A percentile compares a stretch with the other conserved stretches of the same genome.
These are phyloP conservation scores for Monodelphis domestica DNA, from an alignment of 2,797 vertebrate species.

Conservation along the genomic window DNA sequence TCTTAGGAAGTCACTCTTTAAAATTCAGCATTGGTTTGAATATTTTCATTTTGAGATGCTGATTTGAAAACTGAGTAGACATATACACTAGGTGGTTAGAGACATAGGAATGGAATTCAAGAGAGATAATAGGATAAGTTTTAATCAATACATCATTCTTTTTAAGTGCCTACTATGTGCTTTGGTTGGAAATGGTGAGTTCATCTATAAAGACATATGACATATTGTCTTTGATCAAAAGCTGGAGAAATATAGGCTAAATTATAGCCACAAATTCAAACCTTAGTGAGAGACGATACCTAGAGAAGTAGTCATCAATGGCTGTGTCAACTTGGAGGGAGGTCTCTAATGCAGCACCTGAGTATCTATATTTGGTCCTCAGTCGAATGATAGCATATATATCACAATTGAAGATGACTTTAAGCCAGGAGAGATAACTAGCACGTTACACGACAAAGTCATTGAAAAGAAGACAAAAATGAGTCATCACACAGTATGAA, in stretches of 20 bases:
- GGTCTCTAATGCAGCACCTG: neutral
- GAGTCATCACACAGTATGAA: neutral
- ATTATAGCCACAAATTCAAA: neutral
- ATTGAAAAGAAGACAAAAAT: neutral
- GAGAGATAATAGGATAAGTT: neutral
- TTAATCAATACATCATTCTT: neutral
- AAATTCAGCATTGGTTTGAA: neutral
- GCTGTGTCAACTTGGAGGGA: neutral
- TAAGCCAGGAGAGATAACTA: neutral
- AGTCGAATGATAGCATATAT: too few relatives aligned
- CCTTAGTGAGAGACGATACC: neutral
- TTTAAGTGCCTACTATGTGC: neutral
- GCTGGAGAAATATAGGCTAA: neutral
- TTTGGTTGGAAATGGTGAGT: neutral
- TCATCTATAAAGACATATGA: neutral
- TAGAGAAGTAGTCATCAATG: neutral
- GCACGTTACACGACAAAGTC: neutral
- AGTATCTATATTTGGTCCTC: neutral
- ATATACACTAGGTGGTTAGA: neutral
- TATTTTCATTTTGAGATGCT: neutral
- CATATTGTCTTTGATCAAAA: neutral
- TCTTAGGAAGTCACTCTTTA: neutral
- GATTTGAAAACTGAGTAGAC: neutral
- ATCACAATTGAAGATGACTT: neutral
- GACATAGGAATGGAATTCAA: neutral